Percentiles rank a stretch among this genome's conserved stretches.
Evolutionary conservation across 2,797 vertebrate species (phyloP).

Genomic region (Gallirallus australis): DNA sequence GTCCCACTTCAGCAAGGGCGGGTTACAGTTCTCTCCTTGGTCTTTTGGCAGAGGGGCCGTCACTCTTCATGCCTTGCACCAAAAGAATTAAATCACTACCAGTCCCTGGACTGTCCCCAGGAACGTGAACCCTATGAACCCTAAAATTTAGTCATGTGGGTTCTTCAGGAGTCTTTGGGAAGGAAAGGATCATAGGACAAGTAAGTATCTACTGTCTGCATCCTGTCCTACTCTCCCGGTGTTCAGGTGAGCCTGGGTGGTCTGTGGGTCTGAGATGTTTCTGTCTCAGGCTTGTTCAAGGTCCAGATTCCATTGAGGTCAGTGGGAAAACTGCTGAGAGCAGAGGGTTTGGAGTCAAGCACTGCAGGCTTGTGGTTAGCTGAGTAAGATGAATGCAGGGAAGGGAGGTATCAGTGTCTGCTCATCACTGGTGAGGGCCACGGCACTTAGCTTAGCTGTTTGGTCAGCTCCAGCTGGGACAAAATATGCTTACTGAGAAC

Average conservation of each 20-base stretch:
- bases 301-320: neutral
- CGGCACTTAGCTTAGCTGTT: neutral
- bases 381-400: neutral
- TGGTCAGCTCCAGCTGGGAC: neutral
- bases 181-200: neutral
- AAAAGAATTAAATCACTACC: neutral
- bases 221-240: neutral
- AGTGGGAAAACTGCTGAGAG: neutral
- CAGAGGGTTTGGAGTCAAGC: neutral
- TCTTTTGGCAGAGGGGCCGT: neutral
- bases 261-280: neutral
- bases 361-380: fast-evolving
- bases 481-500: neutral
- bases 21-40: neutral
- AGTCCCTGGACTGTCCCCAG: neutral
- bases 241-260: fast-evolving
- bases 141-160: neutral
- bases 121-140: neutral
- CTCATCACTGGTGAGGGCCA: neutral
- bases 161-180: neutral
- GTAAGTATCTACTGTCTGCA: neutral
- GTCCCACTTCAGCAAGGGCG: neutral
- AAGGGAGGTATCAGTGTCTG: fast-evolving
- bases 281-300: neutral
- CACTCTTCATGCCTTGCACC: neutral